A percentile compares a stretch with the other conserved stretches of the same genome.
phyloP scores from a whole-genome alignment of 1,140 invertebrate genomes.

The Sitophilus oryzae region DNA sequence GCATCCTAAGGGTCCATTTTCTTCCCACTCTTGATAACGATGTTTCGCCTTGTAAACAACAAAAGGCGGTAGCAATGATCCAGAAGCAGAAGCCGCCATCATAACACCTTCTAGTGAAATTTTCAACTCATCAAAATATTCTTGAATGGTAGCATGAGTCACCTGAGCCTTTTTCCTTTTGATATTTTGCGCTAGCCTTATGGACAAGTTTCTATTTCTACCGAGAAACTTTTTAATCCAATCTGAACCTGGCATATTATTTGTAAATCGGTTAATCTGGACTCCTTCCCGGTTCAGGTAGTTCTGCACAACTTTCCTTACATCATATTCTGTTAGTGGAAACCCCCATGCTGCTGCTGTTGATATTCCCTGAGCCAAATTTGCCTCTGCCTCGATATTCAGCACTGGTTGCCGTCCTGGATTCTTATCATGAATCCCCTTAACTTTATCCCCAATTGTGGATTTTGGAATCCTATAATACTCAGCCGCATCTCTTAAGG shows the following conservation, averaged over 20 bases:
- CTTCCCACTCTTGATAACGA: constrained; percentile 2
- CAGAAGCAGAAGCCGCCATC: constrained; percentile 3
- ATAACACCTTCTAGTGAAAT: constrained; percentile 2
- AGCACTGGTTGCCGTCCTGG: too few relatives aligned
- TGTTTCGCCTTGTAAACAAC: not conserved
- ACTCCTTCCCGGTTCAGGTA: not conserved
- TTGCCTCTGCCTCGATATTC: not conserved
- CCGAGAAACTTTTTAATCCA: not conserved
- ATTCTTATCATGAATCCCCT: too few relatives aligned
- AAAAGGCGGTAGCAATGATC: not conserved
- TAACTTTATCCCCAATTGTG: too few relatives aligned
- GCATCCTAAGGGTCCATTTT: not conserved
- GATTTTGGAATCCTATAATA: too few relatives aligned
- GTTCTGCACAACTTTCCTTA: not conserved
- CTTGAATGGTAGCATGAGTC: not conserved
- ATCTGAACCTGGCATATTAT: not conserved
- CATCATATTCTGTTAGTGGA: not conserved
- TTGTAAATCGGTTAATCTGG: not conserved
- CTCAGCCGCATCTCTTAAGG: too few relatives aligned
- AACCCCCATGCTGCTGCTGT: not conserved
- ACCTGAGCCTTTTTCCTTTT: not conserved
- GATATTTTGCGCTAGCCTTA: constrained; percentile 7
- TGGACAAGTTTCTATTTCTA: not conserved
- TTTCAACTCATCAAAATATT: constrained; percentile 1
- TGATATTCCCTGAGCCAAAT: not conserved